Conservation (phyloP, 2,113 vertebrate species). For the Mustelus asterias region DNA sequence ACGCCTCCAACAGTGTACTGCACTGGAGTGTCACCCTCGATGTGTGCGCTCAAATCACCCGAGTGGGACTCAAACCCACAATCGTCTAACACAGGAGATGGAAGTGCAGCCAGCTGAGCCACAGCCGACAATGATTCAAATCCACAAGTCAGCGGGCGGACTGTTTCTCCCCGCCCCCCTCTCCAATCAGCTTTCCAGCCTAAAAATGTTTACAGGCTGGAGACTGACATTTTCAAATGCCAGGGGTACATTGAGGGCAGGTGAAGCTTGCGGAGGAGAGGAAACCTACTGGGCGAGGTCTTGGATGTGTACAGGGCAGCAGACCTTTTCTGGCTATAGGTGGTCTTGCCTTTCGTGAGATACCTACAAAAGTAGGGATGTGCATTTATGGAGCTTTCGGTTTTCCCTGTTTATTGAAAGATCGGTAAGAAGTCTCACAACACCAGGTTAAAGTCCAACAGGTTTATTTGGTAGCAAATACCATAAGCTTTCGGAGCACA, state of each 20-base stretch:
- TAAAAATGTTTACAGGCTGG: neutral
- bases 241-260: neutral
- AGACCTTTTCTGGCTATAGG: neutral
- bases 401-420: neutral
- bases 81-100: neutral
- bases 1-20: neutral
- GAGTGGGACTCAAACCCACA: neutral
- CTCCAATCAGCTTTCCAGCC: neutral
- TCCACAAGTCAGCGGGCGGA: neutral
- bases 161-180: no score
- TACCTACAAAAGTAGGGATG: neutral
- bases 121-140: neutral
- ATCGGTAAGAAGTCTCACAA: no score
- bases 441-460: no score
- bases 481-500: no score
- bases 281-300: neutral
- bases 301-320: neutral
- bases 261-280: neutral
- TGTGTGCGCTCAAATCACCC: neutral
- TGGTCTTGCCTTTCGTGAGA: neutral
- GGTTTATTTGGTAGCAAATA: no score
- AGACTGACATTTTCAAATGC: neutral
- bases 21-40: neutral
- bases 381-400: neutral
- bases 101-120: neutral